phyloP scores from a whole-genome alignment of 2,113 vertebrate species.

The Microtus montanus region DNA sequence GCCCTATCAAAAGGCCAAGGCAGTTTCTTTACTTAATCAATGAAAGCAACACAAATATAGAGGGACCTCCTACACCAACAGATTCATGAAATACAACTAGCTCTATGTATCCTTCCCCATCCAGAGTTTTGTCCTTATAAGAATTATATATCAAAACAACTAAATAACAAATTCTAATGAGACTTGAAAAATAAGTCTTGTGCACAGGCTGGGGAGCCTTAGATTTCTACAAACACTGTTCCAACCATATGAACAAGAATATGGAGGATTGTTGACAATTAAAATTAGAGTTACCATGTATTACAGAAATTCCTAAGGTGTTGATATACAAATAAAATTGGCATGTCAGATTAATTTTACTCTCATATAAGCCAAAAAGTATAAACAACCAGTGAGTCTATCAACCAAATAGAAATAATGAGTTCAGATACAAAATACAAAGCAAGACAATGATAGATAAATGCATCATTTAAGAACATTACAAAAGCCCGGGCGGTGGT shows the following conservation, averaged over 20 bases:
- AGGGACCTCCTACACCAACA: too few species aligned
- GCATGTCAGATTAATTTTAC: background rate
- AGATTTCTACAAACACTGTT: background rate
- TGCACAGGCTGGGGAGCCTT: background rate
- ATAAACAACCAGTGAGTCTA: background rate
- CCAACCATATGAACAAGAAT: background rate
- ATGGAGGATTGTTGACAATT: background rate
- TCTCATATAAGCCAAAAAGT: background rate
- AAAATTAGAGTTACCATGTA: background rate
- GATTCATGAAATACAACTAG: too few species aligned
- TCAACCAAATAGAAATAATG: background rate
- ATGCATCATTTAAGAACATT: too few species aligned
- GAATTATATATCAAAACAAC: background rate
- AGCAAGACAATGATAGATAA: background rate
- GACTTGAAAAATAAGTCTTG: background rate
- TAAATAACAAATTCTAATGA: background rate
- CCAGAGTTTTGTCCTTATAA: background rate
- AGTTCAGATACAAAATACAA: background rate
- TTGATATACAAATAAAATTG: background rate
- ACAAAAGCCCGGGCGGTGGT: background rate
- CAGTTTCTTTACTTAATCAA: too few species aligned
- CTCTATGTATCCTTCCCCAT: background rate
- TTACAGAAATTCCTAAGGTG: background rate
- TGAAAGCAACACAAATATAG: too few species aligned
- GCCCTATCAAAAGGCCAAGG: too few species aligned